Evolutionary conservation across 2,888 invertebrate genomes (phyloP).

Genomic region (Tanytarsus gracilentus): DNA sequence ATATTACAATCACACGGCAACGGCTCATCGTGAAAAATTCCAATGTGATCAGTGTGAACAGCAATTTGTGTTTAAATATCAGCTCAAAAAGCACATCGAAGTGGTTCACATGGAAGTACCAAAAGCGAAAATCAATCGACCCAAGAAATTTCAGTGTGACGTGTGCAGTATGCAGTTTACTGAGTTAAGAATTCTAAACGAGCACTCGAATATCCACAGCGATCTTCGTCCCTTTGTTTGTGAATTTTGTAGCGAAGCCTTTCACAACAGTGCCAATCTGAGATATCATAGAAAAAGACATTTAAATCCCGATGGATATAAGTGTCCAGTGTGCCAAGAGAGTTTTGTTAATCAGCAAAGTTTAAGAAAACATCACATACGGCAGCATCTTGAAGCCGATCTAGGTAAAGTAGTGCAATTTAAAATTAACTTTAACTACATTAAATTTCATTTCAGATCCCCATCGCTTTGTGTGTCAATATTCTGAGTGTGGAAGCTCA

Average conservation of each 20-base stretch:
- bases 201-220: neutral
- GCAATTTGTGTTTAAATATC: neutral
- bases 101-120: neutral
- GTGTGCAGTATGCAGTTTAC: neutral
- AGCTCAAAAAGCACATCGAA: neutral
- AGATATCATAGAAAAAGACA: neutral
- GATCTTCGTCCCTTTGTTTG: neutral
- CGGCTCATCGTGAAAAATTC: neutral
- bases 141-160: neutral
- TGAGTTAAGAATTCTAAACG: neutral
- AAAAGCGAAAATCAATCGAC: neutral
- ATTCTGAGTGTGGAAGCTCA: neutral
- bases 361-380: neutral
- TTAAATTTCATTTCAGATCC: neutral
- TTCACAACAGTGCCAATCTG: neutral
- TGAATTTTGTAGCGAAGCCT: neutral
- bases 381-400: neutral
- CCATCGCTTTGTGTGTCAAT: neutral
- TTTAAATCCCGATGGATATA: neutral
- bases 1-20: slow-evolving; percentile 1
- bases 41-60: neutral
- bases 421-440: neutral
- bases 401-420: neutral
- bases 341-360: slow-evolving; percentile 6
- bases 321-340: neutral